Conservation (phyloP, 2,113 vertebrate genomes). For the Xenopus borealis region DNA sequence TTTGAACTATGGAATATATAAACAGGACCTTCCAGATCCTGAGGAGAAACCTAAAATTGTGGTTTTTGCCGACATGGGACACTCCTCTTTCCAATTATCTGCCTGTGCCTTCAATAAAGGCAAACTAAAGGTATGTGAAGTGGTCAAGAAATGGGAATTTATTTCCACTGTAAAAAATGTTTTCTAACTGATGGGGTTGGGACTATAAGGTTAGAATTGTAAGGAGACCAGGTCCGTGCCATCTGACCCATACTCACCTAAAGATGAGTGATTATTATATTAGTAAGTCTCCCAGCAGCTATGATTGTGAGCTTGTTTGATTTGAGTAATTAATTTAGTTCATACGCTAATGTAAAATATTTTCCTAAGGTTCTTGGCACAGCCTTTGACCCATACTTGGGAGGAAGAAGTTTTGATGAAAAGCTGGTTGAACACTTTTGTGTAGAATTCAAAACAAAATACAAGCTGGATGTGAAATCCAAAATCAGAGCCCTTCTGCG, state of each 20-base stretch:
- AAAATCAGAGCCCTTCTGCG: slow-evolving; percentile 70
- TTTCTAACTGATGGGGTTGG: too few relatives aligned
- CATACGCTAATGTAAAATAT: slow-evolving; percentile 2
- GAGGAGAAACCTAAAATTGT: slow-evolving; percentile 74
- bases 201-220: too few relatives aligned
- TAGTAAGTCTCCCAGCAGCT: too few relatives aligned
- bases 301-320: too few relatives aligned
- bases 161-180: too few relatives aligned
- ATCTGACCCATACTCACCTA: too few relatives aligned
- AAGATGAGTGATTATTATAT: too few relatives aligned
- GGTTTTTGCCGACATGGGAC: slow-evolving; percentile 77
- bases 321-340: too few relatives aligned
- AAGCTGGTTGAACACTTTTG: slow-evolving; percentile 75
- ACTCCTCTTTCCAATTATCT: slow-evolving; percentile 76
- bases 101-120: slow-evolving; percentile 77
- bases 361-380: slow-evolving; percentile 71
- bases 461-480: slow-evolving; percentile 72
- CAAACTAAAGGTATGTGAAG: slow-evolving; percentile 67
- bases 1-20: slow-evolving; percentile 77
- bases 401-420: slow-evolving; percentile 75
- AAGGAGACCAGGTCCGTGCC: too few relatives aligned
- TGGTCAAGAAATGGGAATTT: too few relatives aligned
- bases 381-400: slow-evolving; percentile 76
- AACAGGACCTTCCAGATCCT: slow-evolving; percentile 69
- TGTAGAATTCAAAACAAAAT: slow-evolving; percentile 71